Conservation (phyloP, 2,797 vertebrate species). For the Poecilia velifera region DNA sequence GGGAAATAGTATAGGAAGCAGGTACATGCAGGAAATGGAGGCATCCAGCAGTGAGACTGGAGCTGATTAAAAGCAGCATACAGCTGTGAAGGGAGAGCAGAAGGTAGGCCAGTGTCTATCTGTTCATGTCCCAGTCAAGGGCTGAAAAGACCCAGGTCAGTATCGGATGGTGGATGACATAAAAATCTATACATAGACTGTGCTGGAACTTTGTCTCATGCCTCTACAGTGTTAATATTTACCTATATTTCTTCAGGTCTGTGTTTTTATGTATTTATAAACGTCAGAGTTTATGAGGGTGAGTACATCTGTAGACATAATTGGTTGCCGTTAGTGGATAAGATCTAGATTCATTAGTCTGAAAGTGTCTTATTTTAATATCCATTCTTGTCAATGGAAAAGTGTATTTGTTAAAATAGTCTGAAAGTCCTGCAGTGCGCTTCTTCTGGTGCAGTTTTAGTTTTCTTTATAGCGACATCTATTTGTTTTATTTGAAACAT, state of each 20-base stretch:
- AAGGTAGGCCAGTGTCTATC: no score
- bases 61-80: no score
- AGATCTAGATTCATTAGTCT: neutral
- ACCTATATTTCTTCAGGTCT: neutral
- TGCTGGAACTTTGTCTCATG: neutral
- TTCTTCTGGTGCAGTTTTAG: neutral
- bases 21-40: no score
- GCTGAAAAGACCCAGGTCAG: neutral
- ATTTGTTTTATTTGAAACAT: neutral
- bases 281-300: neutral
- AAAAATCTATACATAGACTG: neutral
- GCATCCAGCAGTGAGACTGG: no score
- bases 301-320: neutral
- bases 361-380: neutral
- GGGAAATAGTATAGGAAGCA: no score
- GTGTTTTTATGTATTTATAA: neutral
- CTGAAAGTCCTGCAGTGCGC: neutral
- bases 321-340: neutral
- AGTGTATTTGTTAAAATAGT: neutral
- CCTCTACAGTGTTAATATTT: neutral
- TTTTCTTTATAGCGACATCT: neutral
- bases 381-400: neutral
- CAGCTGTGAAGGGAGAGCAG: no score
- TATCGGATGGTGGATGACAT: neutral
- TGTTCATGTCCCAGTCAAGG: neutral